Conservation (phyloP, 2,113 vertebrate genomes). For the Tragelaphus strepsiceros region DNA sequence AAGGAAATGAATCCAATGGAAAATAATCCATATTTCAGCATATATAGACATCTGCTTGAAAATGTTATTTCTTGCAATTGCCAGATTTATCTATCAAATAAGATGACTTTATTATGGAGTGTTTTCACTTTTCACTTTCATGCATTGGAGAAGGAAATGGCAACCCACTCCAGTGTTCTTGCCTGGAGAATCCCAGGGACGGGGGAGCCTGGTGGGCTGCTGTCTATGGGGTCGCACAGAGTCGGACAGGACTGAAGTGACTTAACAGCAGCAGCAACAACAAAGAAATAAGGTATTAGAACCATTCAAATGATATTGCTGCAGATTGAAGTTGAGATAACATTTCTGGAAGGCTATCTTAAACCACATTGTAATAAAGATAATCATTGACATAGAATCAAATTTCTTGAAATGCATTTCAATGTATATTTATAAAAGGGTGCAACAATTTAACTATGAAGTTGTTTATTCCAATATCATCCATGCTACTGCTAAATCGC, state of each 20-base stretch:
- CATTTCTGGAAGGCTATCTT: background rate
- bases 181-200: too few relatives aligned
- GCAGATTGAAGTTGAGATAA: background rate
- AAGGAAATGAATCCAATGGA: background rate
- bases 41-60: background rate
- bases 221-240: too few relatives aligned
- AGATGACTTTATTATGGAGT: background rate
- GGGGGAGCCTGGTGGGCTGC: too few relatives aligned
- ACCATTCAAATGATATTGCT: background rate
- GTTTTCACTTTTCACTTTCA: background rate
- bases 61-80: background rate
- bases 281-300: background rate
- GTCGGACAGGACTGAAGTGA: too few relatives aligned
- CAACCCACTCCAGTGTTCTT: too few relatives aligned
- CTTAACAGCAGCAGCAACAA: too few relatives aligned
- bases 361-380: background rate
- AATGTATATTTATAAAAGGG: background rate
- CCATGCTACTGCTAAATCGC: too few relatives aligned
- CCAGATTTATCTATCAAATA: background rate
- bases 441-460: background rate
- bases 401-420: background rate
- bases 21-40: background rate
- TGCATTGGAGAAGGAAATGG: too few relatives aligned
- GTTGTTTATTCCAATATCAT: background rate
- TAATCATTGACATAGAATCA: background rate